Evolutionary conservation across 2,113 vertebrate species (phyloP), one percentile per base, ranked within the genome.

Genomic region (Paramisgurnus dabryanus): DNA sequence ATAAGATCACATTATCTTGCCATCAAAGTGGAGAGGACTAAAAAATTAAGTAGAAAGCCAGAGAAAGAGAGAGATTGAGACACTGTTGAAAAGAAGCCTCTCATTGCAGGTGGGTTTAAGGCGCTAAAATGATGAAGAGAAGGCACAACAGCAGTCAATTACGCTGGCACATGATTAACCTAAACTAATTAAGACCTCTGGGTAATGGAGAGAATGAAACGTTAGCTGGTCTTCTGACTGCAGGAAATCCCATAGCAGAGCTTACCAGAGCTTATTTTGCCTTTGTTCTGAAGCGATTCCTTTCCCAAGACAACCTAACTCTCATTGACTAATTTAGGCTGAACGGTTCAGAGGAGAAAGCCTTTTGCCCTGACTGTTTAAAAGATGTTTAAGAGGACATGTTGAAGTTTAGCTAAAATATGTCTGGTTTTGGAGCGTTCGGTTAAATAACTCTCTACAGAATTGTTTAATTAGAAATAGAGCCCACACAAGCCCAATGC

Each of bases 141-240:
- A 89, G 82, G 87, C 89, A 90, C 86, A 92, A 89, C 90, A 87
- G 86, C 86, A 92, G 88, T 91, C 89, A 90, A 87, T 92, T 92
- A 91, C 79, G 80, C 85, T 80, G 83, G 86, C 86, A 89, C 88
- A 86, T 92, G 89, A 92, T 93, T 91, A 93, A 92, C 87, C 85
- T 89, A 87, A 91, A 90, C 90, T 93, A 93, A 93, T 93, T 91
- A 93, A 92, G 91, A 92, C 90, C 91, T 92, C 83, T 88, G 89
- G 91, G 92, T 91, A 92, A 90, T 87, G 82, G 74, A 85, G 85
- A 85, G 89, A 88, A 88, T 76, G 87, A 91, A 93, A 88, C 79
- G 80, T 49, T 80, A 87, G 85, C 86, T 49, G 55, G 85, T 85
- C 73, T 75, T 86, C 88, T 80, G 80, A 75, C 84, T 79, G 79